These are phyloP conservation scores for Agrotis segetum DNA, from an alignment of 2,888 invertebrate species.

Conservation along the genomic window DNA sequence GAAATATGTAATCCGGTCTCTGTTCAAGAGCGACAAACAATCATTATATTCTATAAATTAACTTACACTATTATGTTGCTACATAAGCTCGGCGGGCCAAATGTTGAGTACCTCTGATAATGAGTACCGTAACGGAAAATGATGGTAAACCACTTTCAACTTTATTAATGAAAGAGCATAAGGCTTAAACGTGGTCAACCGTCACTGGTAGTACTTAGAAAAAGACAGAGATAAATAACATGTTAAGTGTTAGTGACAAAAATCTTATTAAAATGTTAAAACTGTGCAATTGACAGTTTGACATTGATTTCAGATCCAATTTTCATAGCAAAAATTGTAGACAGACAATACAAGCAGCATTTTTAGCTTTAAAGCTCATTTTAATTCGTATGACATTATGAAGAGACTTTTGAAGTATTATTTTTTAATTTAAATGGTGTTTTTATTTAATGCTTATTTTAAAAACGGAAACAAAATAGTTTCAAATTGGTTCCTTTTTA, in stretches of 20 bases:
- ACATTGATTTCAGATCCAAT: conserved; percentile 34
- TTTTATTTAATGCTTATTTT: background rate
- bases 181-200: too few species aligned
- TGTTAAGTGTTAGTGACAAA: background rate
- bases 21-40: background rate
- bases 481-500: background rate
- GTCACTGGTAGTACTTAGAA: background rate
- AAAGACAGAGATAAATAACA: background rate
- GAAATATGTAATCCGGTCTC: background rate
- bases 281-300: conserved; percentile 7
- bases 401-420: background rate
- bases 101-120: conserved; percentile 18
- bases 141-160: too few species aligned
- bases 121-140: too few species aligned
- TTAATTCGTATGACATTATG: conserved; percentile 21
- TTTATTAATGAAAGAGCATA: too few species aligned
- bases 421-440: conserved; percentile 4
- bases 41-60: background rate
- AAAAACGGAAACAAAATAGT: too few species aligned
- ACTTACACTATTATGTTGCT: background rate
- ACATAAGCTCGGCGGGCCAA: background rate
- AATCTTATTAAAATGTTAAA: conserved; percentile 12
- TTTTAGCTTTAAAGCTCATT: conserved; percentile 45
- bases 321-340: background rate
- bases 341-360: background rate